Conservation (phyloP, 1,140 invertebrate species). For the Eulimnadia texana region DNA sequence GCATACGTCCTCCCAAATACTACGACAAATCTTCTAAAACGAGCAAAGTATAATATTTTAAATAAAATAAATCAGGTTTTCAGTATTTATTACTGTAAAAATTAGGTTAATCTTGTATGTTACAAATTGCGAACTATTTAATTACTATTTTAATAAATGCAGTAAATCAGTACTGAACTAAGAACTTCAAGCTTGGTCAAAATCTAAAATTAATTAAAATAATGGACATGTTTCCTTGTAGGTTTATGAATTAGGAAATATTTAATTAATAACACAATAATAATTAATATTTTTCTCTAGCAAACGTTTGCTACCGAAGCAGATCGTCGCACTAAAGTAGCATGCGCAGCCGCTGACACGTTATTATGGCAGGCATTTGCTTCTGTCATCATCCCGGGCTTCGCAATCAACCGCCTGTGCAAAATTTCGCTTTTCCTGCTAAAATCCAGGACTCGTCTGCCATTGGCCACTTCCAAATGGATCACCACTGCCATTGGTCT, state of each 20-base stretch:
- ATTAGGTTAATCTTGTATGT: too few species aligned
- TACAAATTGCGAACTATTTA: too few species aligned
- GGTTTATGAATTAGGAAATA: not conserved
- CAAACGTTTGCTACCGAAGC: not conserved
- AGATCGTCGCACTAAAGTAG: constrained; percentile 31
- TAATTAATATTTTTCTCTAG: not conserved
- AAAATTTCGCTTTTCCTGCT: constrained; percentile 40
- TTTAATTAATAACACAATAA: not conserved
- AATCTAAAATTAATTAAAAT: too few species aligned
- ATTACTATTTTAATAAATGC: too few species aligned
- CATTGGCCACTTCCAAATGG: constrained; percentile 40
- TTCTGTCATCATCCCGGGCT: constrained; percentile 78
- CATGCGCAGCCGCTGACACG: constrained; percentile 59
- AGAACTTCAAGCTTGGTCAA: too few species aligned
- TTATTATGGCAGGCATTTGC: constrained; percentile 86
- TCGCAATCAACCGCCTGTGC: constrained; percentile 80
- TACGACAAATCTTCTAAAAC: too few species aligned
- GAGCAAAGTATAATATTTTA: too few species aligned
- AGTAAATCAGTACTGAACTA: too few species aligned
- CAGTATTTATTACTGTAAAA: too few species aligned
- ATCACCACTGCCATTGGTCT: constrained; percentile 65
- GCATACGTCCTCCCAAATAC: too few species aligned
- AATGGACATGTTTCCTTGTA: too few species aligned
- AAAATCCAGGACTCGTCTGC: constrained; percentile 33
- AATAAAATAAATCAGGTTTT: too few species aligned